Base-by-base conservation (phyloP, 2,113 vertebrate genomes). In the Chitala chitala region DNA sequence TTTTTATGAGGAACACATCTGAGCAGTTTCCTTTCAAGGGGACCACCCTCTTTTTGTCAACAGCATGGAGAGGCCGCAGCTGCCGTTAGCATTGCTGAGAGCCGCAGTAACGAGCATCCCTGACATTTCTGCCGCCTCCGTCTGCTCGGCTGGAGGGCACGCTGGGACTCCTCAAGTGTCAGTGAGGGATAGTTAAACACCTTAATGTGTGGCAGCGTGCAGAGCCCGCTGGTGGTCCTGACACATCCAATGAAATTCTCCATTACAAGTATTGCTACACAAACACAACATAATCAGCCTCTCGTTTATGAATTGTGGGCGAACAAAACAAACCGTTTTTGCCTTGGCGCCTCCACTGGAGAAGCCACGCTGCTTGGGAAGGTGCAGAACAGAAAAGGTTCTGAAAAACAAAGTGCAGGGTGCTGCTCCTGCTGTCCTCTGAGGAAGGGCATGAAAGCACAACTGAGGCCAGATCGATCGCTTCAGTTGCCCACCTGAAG, bases 121-220 rank as follows among this genome's bases (percentile, higher is more conserved):
- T 71, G 69, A 71, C 69, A 71, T 71, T 71, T 71, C 69, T 71
- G 33, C 50, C 31, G 22, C 70, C 70, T 17, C 70, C 26, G 33
- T 71, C 70, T 42, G 26, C 64, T 38, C 46, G 24, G 64, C 64
- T 26, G 42, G 64, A 68, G 42, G 64, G 40, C 46, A 48, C n/a
- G 22, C 53, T 38, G 70, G 53, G 53, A 29, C 38, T 56, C 38
- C 36, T 46, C 15, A 72, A 58, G 59, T 56, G 70, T 72, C 70
- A 72, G 53, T 2, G 70, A 72, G 54, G 70, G 70, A 40, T 72
- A 56, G 36, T 72, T 29, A 72, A 72, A 59, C 24, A 17, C 36
- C 53, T 26, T 55, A 58, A 46, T 40, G 40, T 48, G 5, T 26
- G 17, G 38, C 3, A 29, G 13, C 36, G 36, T 38, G 29, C 29